Base-by-base conservation (phyloP, 2,888 invertebrate genomes). In the Coelogynopora nodosa region DNA sequence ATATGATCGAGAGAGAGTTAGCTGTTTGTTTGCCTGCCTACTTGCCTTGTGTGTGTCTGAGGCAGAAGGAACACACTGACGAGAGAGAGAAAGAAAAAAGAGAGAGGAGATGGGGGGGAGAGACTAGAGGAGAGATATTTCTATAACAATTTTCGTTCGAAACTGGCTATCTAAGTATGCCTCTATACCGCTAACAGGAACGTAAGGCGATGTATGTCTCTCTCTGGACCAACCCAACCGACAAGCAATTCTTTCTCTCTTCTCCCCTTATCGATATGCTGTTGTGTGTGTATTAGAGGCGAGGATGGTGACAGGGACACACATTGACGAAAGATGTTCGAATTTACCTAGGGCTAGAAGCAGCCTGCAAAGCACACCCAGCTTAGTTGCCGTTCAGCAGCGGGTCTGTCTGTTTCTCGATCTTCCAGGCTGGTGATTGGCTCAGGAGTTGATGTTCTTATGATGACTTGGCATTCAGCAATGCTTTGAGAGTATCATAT, bases 1-100 rank as follows among this genome's bases (percentile, higher is more conserved):
- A 74, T 74, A 74, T 74, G 74, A 74, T 74, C 74, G 49, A 49
- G 49, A 49, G 49, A 49, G 49, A 5, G 49, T 49, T 49, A 74
- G 74, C 10, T 23, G 2, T 23, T 26, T 23, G 10, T 26, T 74
- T 2, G 2, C 18, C 2, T 26, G 74, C 49, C 18, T 49, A 18
- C 49, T 49, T 49, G 49, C 49, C 18, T 49, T n/a, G n/a, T 18
- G 49, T 49, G 10, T 49, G 49, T 5, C 49, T 49, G 49, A 49
- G 49, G 74, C 74, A 74, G 27, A 74, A 13, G 23, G 74, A 26
- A 23, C 23, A 23, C 23, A 23, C 2, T 13, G 74, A 26, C 18
- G 27, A 74, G 74, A 74, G 74, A 74, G 27, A 74, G 27, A 74
- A 2, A 74, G 23, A 13, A 5, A 74, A 2, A 74, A 13, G 10